Percentiles rank a stretch among this genome's conserved stretches.
Conservation (phyloP, 2,113 vertebrate species). For the Dunckerocampus dactyliophorus region DNA sequence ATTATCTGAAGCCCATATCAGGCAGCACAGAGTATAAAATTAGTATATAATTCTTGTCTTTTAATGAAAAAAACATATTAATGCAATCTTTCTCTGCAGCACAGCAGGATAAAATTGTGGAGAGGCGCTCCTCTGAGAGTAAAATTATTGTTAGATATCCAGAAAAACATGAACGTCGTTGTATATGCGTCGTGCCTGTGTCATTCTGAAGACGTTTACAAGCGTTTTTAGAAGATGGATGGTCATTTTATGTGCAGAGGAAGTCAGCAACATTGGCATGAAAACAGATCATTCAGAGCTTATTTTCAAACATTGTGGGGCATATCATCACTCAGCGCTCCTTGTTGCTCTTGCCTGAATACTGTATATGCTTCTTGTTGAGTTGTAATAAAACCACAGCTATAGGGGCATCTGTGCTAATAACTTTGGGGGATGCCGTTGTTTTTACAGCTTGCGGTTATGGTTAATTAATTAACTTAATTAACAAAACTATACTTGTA, state of each 20-base stretch:
- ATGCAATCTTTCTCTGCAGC: background rate
- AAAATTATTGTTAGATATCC: constrained; percentile 1
- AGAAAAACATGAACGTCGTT: constrained; percentile 1
- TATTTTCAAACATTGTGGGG: too few species aligned
- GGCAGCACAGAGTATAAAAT: background rate
- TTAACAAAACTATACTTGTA: background rate
- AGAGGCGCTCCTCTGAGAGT: background rate
- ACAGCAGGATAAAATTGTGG: background rate
- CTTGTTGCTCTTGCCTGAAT: too few species aligned
- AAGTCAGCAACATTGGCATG: background rate
- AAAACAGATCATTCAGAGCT: too few species aligned
- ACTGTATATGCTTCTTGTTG: too few species aligned
- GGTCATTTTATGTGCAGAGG: background rate
- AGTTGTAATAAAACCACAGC: too few species aligned
- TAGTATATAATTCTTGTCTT: background rate
- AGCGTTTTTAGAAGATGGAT: background rate
- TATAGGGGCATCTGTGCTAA: too few species aligned
- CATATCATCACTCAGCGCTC: too few species aligned
- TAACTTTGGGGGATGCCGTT: background rate
- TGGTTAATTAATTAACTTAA: background rate
- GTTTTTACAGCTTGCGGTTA: background rate
- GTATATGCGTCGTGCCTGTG: background rate
- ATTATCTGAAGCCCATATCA: background rate
- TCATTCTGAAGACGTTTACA: background rate
- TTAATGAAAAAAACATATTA: background rate